phyloP scores from a whole-genome alignment of 2,113 vertebrate genomes.

The Cololabis saira region DNA sequence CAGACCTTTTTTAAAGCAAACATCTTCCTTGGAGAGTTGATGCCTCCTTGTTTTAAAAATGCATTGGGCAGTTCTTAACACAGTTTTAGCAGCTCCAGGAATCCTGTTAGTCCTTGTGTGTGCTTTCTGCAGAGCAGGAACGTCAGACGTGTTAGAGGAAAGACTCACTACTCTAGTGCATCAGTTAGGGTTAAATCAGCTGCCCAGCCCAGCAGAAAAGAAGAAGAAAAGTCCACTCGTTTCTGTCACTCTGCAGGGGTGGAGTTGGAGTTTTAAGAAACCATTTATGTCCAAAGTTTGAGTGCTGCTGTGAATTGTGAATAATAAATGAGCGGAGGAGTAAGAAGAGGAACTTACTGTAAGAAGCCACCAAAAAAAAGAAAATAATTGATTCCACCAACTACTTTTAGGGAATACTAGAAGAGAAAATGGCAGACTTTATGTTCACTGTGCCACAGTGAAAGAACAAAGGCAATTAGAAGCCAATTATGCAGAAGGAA shows the following conservation, averaged over 20 bases:
- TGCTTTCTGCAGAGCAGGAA: no score
- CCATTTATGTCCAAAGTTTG: constrained; percentile 26
- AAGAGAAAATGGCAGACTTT: constrained; percentile 52
- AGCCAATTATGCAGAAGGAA: constrained; percentile 56
- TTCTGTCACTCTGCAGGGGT: background rate
- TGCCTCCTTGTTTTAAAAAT: no score
- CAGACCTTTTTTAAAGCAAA: no score
- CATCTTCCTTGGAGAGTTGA: no score
- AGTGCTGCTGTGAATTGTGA: constrained; percentile 32
- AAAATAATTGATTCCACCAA: constrained; percentile 49
- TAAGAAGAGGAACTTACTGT: constrained; percentile 40
- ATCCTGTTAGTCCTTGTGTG: no score
- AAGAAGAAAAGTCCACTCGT: background rate
- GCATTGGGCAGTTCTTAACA: no score
- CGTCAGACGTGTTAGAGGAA: no score
- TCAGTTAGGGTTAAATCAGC: no score
- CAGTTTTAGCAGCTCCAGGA: no score
- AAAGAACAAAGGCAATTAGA: constrained; percentile 66
- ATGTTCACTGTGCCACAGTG: constrained; percentile 36
- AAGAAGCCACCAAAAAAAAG: constrained; percentile 24
- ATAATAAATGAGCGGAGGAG: constrained; percentile 39
- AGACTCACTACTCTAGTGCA: no score
- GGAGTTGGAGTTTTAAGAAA: constrained; percentile 10
- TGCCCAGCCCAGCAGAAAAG: background rate
- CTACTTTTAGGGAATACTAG: constrained; percentile 33